Base-by-base conservation (phyloP, 2,888 invertebrate species). In the Sinotaia quadrata region DNA sequence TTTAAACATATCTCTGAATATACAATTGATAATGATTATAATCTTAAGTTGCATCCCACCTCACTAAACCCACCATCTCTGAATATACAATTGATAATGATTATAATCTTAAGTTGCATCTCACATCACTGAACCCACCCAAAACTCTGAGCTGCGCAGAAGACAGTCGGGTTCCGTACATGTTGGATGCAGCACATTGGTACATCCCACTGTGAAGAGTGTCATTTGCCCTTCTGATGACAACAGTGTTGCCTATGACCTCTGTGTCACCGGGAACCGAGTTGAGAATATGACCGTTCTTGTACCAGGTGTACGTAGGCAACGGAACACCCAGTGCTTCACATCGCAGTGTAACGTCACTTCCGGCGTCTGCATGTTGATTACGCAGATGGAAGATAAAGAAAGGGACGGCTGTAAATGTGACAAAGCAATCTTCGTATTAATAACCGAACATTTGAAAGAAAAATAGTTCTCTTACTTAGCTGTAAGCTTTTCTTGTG, bases 111-210 rank as follows among this genome's bases (percentile, higher is more conserved):
- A n/a, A n/a, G n/a, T n/a, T n/a, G n/a, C n/a, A n/a, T n/a, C n/a
- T n/a, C n/a, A n/a, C n/a, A n/a, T n/a, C n/a, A n/a, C n/a, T n/a
- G 31, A 7, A 71, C 90, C 93, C 90, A 90, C 95, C 92, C 57
- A 98, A 90, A 36, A 97, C 95, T 79, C 96, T 90, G 29, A 98
- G 90, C 82, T 98, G 97, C 0, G 94, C 97, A 2, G 96, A 94
- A 0, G 96, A 95, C 87, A 93, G 96, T 68, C 91, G 92, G 0
- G 93, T 93, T 84, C 94, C 95, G 57, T 85, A 74, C 1, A 68
- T 67, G 58, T 98, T 98, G 68, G 91, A 61, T 0, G 97, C 97
- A 80, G 93, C 91, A 86, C 98, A 98, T 84, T 98, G 97, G 87
- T 94, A 98, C 95, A 97, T 96, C 36, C 95, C 98, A 63, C 94